Base-by-base conservation (phyloP, 2,797 vertebrate genomes). In the Malacoctenus gilli region DNA sequence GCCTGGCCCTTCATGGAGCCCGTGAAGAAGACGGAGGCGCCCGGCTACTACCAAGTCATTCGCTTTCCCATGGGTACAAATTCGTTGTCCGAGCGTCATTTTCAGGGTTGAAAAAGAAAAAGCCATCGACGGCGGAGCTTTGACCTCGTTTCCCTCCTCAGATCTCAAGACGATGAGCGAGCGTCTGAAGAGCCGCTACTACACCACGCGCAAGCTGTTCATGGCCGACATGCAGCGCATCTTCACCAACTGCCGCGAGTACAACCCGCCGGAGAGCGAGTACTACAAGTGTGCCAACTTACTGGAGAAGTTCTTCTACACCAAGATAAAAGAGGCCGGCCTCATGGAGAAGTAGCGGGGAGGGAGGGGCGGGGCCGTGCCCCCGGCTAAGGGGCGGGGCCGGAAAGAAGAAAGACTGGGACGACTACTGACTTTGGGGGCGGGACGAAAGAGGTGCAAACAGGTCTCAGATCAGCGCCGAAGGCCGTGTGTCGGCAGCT, bases 1-100 rank as follows among this genome's bases (percentile, higher is more conserved):
- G 97, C 96, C 77, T 99, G 97, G 97, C 97, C 97, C 68, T 99
- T 99, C 89, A 99, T 99, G 96, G 97, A 99, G 89, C 97, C 97
- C 1, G 97, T 99, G 86, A 99, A 99, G 92, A 99, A 95, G 89
- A 97, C 94, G 14, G 97, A 99, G 79, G 97, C 97, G 39, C 97
- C 97, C 13, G 96, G 96, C 83, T 99, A 99, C 89, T 99, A 99
- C 92, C 95, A 99, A 92, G 96, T 98, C 76, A 99, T 99, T 80
- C 94, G 97, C 85, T 99, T 99, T 85, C 97, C 97, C 59, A 99
- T 99, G 97, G 97, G 97, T 99, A 94, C n/a, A n/a, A n/a, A 99
- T 99, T 80, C 94, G 97, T 85, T 99, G 99, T 85, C 97, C 97
- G 58, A 99, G 99, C 96, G 97, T 96, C 99, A 94, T 36, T 13